Conservation (phyloP, 2,888 invertebrate species). For the Schizotus pectinicornis region DNA sequence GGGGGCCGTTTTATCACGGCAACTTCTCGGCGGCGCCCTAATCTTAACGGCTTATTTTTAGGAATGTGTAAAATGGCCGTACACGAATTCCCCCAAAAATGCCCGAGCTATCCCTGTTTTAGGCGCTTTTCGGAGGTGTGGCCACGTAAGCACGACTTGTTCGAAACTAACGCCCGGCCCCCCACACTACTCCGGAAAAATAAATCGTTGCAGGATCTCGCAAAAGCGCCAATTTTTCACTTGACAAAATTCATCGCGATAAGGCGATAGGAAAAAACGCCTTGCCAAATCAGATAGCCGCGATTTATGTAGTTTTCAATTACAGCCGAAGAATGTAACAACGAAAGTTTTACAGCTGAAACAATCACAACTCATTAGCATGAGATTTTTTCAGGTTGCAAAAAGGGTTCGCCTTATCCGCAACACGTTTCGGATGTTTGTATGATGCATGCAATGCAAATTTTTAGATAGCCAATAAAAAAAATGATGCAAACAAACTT, state of each 20-base stretch:
- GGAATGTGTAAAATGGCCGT: not conserved
- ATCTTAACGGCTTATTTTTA: not conserved
- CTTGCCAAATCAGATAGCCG: constrained; percentile 7
- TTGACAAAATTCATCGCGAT: too few relatives aligned
- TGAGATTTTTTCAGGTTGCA: not conserved
- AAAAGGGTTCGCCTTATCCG: constrained; percentile 7
- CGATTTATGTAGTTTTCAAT: constrained; percentile 15
- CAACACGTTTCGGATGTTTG: constrained; percentile 15
- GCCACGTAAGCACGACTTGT: not conserved
- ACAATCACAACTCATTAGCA: constrained; percentile 10
- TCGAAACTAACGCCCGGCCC: too few relatives aligned
- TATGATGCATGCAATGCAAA: constrained; percentile 6
- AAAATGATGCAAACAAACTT: not conserved
- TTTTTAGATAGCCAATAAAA: constrained; percentile 6
- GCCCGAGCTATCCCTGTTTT: not conserved
- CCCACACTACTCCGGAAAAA: too few relatives aligned
- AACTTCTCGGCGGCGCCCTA: constrained; percentile 22
- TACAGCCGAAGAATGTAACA: constrained; percentile 8
- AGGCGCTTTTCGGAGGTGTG: constrained; percentile 6
- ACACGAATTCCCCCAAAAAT: too few relatives aligned
- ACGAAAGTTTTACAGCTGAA: constrained; percentile 9
- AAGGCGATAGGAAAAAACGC: not conserved
- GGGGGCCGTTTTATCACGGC: constrained; percentile 38
- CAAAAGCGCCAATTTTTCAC: too few relatives aligned
- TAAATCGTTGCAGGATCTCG: too few relatives aligned